These are phyloP conservation scores for Spinus olivaceus DNA, from an alignment of 2,797 vertebrate genomes.

Conservation along the genomic window DNA sequence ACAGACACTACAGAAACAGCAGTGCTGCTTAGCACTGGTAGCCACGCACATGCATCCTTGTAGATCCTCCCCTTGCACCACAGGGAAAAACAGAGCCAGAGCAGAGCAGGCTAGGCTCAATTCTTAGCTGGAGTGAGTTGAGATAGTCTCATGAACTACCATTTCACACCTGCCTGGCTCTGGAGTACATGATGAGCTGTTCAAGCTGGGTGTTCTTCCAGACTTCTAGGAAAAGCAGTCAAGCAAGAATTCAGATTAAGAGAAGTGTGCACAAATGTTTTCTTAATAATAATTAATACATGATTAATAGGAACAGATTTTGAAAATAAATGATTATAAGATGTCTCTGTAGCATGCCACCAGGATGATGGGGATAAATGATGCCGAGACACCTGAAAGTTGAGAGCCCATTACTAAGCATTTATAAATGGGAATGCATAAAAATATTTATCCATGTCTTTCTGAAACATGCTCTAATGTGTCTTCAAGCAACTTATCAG, in stretches of 20 bases:
- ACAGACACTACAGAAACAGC: accelerated
- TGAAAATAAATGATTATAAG: conserved; percentile 56
- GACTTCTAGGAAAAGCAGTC: not conserved
- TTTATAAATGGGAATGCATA: conserved; percentile 57
- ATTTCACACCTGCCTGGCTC: not conserved
- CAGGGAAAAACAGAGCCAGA: not conserved
- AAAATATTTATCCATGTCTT: conserved; percentile 70
- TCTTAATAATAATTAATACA: conserved; percentile 65
- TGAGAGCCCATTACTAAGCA: conserved; percentile 65
- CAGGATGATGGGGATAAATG: conserved; percentile 57
- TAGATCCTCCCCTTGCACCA: not conserved
- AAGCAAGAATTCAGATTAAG: conserved; percentile 24
- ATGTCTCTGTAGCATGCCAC: conserved; percentile 28
- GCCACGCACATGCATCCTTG: not conserved
- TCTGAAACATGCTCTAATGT: conserved; percentile 47
- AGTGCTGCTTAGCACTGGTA: not conserved
- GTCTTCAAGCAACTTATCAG: conserved; percentile 59
- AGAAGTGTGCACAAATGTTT: conserved; percentile 59
- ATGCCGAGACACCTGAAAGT: conserved; percentile 49
- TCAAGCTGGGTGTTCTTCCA: not conserved
- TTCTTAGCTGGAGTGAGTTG: not conserved
- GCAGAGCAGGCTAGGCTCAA: not conserved
- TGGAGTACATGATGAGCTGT: not conserved
- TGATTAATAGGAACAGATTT: conserved; percentile 63
- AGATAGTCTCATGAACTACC: not conserved